A percentile compares a stretch with the other conserved stretches of the same genome.
Evolutionary conservation across 2,797 vertebrate species (phyloP).

Genomic region (Anomalospiza imberbis): DNA sequence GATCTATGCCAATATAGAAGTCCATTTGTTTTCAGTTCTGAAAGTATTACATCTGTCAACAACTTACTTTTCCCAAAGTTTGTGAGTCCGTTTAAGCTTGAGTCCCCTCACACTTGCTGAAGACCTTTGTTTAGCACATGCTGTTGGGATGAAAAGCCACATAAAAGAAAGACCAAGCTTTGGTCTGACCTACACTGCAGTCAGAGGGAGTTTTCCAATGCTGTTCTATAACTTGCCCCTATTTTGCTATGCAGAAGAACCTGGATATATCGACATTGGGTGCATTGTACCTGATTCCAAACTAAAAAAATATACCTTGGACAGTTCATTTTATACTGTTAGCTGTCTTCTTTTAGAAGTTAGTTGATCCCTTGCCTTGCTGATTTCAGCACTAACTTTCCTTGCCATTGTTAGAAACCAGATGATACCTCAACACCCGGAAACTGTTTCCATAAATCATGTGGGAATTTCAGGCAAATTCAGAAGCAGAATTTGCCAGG

Average conservation of each 20-base stretch:
- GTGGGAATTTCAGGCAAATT: neutral
- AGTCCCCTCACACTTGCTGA: neutral
- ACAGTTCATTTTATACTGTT: neutral
- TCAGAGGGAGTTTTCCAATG: neutral
- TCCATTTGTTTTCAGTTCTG: neutral
- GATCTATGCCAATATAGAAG: neutral
- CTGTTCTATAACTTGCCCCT: neutral
- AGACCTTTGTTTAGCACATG: neutral
- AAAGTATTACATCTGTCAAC: neutral
- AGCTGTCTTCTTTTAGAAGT: neutral
- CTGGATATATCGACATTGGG: neutral
- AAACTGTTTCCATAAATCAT: neutral
- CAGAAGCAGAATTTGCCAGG: neutral
- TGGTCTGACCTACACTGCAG: neutral
- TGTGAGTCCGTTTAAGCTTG: fast-evolving
- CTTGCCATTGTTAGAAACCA: neutral
- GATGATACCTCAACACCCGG: neutral
- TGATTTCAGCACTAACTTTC: neutral
- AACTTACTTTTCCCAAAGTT: neutral
- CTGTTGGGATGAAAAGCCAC: neutral
- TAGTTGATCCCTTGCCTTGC: neutral
- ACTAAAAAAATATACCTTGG: neutral
- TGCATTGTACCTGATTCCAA: neutral
- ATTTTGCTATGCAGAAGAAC: neutral
- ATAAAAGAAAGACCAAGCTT: neutral